Conservation (phyloP, 2,797 vertebrate genomes). For the Phyllotis vaccarum region DNA sequence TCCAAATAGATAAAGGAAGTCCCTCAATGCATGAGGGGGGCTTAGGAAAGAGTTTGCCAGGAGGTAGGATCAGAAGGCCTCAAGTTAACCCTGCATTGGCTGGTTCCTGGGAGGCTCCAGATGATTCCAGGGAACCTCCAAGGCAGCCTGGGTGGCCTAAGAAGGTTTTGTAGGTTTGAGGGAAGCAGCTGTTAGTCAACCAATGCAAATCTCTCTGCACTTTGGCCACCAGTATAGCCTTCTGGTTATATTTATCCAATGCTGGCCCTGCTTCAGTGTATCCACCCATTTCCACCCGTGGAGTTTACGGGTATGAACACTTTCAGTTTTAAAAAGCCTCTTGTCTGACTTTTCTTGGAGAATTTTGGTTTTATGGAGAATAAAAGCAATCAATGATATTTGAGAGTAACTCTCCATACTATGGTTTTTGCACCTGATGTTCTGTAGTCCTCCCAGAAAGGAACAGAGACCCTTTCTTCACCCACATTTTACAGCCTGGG, state of each 20-base stretch:
- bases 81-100: neutral
- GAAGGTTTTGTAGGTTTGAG: neutral
- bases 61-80: neutral
- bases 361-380: neutral
- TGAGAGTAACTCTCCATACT: neutral
- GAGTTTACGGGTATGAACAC: neutral
- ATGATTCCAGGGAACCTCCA: no score
- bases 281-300: neutral
- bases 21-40: neutral
- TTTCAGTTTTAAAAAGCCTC: neutral
- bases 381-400: neutral
- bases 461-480: accelerated
- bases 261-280: neutral
- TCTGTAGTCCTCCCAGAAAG: neutral
- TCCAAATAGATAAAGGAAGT: neutral
- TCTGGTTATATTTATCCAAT: neutral
- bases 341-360: neutral
- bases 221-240: neutral
- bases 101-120: neutral
- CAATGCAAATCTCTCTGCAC: neutral
- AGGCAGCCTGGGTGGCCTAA: neutral
- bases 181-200: neutral
- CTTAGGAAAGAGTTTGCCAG: neutral
- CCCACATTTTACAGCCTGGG: neutral
- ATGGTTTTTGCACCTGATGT: neutral